Evolutionary conservation across 2,113 vertebrate species (phyloP), one percentile per base, ranked within the genome.

Genomic region (Acanthochromis polyacanthus): DNA sequence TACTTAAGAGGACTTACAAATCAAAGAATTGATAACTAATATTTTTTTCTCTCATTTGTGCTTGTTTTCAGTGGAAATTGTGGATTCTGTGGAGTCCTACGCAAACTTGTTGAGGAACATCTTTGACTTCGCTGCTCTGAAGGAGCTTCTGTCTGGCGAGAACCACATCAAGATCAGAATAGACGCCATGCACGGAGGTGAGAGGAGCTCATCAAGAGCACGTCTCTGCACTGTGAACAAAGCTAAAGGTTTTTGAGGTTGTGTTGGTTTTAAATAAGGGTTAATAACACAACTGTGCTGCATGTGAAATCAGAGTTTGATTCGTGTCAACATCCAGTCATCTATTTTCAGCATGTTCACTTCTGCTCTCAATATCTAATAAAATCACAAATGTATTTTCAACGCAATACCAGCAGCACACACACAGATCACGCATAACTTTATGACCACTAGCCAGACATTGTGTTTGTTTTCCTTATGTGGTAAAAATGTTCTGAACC

Each of bases 101-200:
- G 96, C 96, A 0, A 96, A 93, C 23, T 95, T 99, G 95, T 84
- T 99, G 90, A 96, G 98, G 89, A 97, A 93, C 82, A 97, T 99
- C 93, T 99, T 99, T 62, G 98, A 99, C 84, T 99, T 99, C 90
- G 96, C 16, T 1, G 95, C 96, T 0, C 83, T 99, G 65, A 99
- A 99, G 91, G 96, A 98, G 61, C 91, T 99, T 58, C 95, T 99
- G 0, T 99, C 97, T 0, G 97, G 95, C 63, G 92, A 96, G n/a
- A 95, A 96, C 79, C 95, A 95, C 78, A 94, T 99, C 8, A 97
- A 95, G 84, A 96, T 99, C 51, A 94, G 96, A 22, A 91, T 99
- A 2, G 98, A 99, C 28, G 96, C 97, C 74, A 98, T 99, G 98
- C 96, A 99, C 0, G 98, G 98, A 95, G 98, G 98, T 99, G 85